phyloP scores from a whole-genome alignment of 1,140 invertebrate genomes.

The Coptotermes formosanus region DNA sequence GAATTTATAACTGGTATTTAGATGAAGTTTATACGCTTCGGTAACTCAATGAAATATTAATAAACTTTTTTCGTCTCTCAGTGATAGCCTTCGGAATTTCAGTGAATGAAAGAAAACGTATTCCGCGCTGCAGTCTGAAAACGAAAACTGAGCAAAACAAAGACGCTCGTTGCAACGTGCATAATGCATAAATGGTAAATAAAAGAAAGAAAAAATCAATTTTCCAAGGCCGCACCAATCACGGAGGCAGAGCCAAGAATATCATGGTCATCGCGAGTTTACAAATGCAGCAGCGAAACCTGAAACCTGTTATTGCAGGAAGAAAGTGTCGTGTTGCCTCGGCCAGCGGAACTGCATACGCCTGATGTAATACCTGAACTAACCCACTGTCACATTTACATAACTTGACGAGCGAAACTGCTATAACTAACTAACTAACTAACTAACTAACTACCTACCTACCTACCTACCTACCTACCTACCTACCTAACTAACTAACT shows the following conservation, averaged over 20 bases:
- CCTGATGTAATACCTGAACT: neutral
- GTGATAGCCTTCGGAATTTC: neutral
- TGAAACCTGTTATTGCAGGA: neutral
- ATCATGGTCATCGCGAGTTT: neutral
- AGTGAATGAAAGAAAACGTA: neutral
- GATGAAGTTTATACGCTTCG: no score
- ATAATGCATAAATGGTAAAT: constrained; percentile 1
- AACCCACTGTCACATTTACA: neutral
- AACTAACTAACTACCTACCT: no score
- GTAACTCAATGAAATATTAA: no score
- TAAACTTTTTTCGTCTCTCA: no score
- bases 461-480: no score
- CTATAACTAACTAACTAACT: no score
- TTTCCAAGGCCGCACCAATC: neutral
- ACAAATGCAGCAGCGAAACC: neutral
- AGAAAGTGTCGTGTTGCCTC: neutral
- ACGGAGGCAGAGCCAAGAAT: neutral
- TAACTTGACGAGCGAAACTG: no score
- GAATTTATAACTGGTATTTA: no score
- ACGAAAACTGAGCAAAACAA: neutral
- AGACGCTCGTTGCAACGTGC: neutral
- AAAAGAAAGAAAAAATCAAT: neutral
- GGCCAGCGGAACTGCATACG: neutral
- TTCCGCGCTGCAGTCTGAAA: neutral
- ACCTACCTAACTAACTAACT: no score